Conservation (phyloP, 2,888 invertebrate genomes). For the Melinaea marsaeus region DNA sequence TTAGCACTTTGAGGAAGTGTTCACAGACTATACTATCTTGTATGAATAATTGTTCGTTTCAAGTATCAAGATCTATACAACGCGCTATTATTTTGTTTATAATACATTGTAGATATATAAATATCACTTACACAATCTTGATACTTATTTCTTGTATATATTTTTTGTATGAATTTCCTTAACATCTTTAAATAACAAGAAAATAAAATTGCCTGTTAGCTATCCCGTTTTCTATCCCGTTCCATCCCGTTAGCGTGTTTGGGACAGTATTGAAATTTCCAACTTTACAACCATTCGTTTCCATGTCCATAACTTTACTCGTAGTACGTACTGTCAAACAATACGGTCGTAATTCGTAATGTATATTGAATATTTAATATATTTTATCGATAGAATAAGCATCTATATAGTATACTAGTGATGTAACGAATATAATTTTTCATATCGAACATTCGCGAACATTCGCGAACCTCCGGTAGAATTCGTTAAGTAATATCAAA, state of each 20-base stretch:
- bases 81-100: too few species aligned
- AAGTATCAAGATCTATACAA: too few species aligned
- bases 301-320: constrained; percentile 11
- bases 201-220: constrained; percentile 18
- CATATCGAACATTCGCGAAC: neutral
- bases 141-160: too few species aligned
- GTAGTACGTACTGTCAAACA: neutral
- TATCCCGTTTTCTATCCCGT: constrained; percentile 14
- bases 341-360: neutral
- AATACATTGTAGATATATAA: too few species aligned
- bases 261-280: constrained; percentile 31
- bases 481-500: too few species aligned
- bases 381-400: neutral
- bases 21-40: too few species aligned
- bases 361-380: neutral
- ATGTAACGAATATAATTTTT: neutral
- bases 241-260: constrained; percentile 23
- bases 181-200: neutral
- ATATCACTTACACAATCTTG: too few species aligned
- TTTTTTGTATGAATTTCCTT: neutral
- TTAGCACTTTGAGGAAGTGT: too few species aligned
- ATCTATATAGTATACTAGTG: neutral
- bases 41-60: too few species aligned
- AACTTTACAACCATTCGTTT: constrained; percentile 14
- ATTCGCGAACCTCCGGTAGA: too few species aligned